phyloP scores from a whole-genome alignment of 1,140 invertebrate species.

The Drosophila tristis region DNA sequence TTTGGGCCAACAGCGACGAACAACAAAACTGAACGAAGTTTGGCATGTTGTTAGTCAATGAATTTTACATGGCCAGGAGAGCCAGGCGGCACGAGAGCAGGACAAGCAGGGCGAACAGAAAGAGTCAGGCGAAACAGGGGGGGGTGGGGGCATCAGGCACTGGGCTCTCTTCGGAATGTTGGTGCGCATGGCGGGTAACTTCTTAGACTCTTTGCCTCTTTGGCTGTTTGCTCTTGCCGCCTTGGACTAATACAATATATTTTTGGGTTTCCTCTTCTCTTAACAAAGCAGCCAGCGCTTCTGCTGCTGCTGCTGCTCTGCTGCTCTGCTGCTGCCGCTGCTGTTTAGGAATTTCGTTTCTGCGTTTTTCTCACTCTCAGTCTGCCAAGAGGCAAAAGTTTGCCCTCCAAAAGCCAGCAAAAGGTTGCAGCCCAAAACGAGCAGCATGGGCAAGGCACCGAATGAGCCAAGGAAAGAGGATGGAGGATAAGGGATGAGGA shows the following conservation, averaged over 20 bases:
- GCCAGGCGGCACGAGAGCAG: slow-evolving; percentile 1
- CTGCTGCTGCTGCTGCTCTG: neutral
- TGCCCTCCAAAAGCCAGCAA: slow-evolving; percentile 77
- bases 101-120: neutral
- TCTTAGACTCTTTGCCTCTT: neutral
- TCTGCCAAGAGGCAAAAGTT: slow-evolving; percentile 42
- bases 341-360: slow-evolving; percentile 14
- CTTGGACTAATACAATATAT: slow-evolving; percentile 30
- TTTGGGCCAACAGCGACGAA: neutral
- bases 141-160: too few species aligned
- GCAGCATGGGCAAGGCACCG: slow-evolving; percentile 9
- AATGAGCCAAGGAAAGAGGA: neutral
- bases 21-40: slow-evolving; percentile 60
- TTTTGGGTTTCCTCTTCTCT: slow-evolving; percentile 50
- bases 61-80: slow-evolving; percentile 64
- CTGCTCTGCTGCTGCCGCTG: neutral
- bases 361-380: neutral
- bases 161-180: too few species aligned
- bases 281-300: slow-evolving; percentile 48
- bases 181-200: too few species aligned
- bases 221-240: slow-evolving; percentile 10
- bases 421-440: slow-evolving; percentile 65
- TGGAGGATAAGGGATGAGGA: neutral
- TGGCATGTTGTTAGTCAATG: slow-evolving; percentile 74
- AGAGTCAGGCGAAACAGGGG: neutral